phyloP scores from a whole-genome alignment of 1,140 invertebrate species.

The Leptinotarsa texana region DNA sequence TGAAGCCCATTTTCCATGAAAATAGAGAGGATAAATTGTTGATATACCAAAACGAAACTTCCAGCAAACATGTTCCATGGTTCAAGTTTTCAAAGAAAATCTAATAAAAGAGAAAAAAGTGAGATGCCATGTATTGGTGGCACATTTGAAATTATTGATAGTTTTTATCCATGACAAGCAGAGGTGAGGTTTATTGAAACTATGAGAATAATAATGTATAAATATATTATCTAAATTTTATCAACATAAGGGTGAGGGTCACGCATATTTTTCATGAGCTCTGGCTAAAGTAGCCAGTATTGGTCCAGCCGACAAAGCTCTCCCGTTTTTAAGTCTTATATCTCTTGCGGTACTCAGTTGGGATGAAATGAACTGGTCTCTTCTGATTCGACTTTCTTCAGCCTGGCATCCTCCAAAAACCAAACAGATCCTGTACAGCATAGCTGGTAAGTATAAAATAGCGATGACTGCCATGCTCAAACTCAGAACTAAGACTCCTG shows the following conservation, averaged over 20 bases:
- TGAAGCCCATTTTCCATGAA: no score
- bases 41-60: no score
- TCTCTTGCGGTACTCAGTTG: conserved; percentile 14
- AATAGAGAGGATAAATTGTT: no score
- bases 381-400: not conserved
- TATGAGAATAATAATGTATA: no score
- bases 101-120: no score
- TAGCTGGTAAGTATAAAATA: conserved; percentile 33
- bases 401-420: conserved; percentile 40
- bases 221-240: no score
- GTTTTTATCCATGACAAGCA: no score
- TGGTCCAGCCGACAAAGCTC: conserved; percentile 36
- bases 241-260: not conserved
- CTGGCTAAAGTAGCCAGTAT: conserved; percentile 34
- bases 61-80: no score
- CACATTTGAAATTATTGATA: no score
- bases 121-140: no score
- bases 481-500: conserved; percentile 37
- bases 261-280: conserved; percentile 42
- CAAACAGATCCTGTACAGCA: conserved; percentile 44
- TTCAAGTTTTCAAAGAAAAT: no score
- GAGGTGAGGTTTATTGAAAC: no score
- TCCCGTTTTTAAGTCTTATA: conserved; percentile 23
- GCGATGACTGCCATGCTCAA: conserved; percentile 36
- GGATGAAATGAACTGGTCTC: conserved; percentile 23